Base-by-base conservation (phyloP, 1,140 invertebrate genomes). In the Anoplolepis gracilipes region DNA sequence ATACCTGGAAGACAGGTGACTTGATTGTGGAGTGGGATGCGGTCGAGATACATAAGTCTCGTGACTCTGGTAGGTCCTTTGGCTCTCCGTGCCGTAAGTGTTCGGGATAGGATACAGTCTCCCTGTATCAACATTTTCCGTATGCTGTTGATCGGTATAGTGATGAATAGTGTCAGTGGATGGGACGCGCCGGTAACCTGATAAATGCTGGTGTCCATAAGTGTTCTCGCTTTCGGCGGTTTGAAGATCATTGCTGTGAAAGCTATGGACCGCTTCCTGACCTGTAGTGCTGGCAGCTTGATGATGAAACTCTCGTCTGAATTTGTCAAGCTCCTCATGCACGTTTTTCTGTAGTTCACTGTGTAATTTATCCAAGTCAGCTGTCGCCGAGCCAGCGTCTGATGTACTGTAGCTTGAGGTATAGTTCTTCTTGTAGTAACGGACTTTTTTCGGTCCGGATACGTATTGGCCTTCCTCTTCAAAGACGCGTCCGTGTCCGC, bases 381-480 rank as follows among this genome's bases (percentile, higher is more conserved):
- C n/a, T 0, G 13, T 75, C 19, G 19, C 6, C 25, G 78, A 81
- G 19, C 11, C 36, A 39, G 59, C 6, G 16, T 2, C 65, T n/a
- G 73, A 73, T 28, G 85, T 84, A 55, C 77, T 87, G 57, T 92
- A 93, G 73, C 78, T 91, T 11, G 91, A 90, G 8, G 92, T 91
- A 64, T 91, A 93, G 76, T 93, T 93, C 73, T 88, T 91, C n/a
- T 84, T 88, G 13, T 91, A 93, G 62, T 92, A 93, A 36, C 82
- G 88, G 11, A 92, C 70, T 19, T 88, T 88, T 10, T 88, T 86
- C 8, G 88, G 86, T 19, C 92, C 92, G n/a, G 87, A 77, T 19
- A 87, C 61, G 13, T 88, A 85, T 79, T 92, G 91, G 42, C 92
- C 92, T 49, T 91, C 84, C 78, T 92, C 91, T 59, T 90, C 88